Percentiles rank a stretch among this genome's conserved stretches.
Evolutionary conservation across 2,113 vertebrate species (phyloP).

Genomic region (Rhinolophus ferrumequinum): DNA sequence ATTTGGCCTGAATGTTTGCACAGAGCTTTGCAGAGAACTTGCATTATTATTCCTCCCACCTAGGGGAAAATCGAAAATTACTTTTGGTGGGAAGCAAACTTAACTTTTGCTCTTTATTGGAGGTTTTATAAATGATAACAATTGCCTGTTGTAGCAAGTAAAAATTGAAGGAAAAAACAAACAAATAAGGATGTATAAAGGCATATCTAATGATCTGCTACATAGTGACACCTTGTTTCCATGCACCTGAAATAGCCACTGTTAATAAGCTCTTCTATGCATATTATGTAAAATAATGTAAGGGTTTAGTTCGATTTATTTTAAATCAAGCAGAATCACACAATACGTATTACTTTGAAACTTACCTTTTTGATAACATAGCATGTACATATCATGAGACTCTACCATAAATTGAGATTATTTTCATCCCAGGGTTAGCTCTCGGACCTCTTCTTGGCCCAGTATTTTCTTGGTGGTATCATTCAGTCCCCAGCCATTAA

Average conservation of each 20-base stretch:
- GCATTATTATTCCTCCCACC: neutral
- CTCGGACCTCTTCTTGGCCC: neutral
- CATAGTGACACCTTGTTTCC: neutral
- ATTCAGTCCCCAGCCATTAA: neutral
- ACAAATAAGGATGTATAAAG: neutral
- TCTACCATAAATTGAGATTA: neutral
- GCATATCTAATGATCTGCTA: neutral
- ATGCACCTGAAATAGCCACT: accelerated
- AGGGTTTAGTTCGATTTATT: neutral
- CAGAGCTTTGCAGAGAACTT: neutral
- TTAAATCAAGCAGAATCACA: neutral
- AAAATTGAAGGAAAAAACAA: neutral
- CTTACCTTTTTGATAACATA: neutral
- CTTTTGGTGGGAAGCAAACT: neutral
- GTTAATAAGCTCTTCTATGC: neutral
- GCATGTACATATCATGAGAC: neutral
- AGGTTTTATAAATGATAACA: neutral
- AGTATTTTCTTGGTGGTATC: neutral
- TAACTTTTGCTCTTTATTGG: neutral
- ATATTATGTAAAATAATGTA: neutral
- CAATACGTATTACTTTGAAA: neutral
- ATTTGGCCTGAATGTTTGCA: neutral
- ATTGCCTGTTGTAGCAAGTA: neutral
- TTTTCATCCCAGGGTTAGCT: neutral
- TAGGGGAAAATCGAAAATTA: neutral